Percentiles rank a stretch among this genome's conserved stretches.
Conservation (phyloP, 2,113 vertebrate species). For the Crotalus horridus region DNA sequence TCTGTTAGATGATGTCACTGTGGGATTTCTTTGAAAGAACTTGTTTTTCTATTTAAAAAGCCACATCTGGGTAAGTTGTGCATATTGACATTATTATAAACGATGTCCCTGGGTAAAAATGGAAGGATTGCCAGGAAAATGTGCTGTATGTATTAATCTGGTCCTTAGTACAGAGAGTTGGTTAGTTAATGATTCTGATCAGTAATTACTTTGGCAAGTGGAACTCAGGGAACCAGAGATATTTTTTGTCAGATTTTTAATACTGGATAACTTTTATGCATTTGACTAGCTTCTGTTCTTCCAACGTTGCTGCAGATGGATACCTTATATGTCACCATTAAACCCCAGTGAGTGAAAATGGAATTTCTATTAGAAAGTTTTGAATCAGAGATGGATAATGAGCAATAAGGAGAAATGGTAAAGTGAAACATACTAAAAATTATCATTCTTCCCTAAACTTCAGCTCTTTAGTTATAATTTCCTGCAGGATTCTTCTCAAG, state of each 20-base stretch:
- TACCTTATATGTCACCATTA: neutral
- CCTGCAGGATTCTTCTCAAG: neutral
- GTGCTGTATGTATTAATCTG: neutral
- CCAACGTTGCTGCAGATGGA: neutral
- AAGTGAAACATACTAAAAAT: neutral
- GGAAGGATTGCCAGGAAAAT: neutral
- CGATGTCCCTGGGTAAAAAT: neutral
- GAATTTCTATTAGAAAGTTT: neutral
- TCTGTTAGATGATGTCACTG: slow-evolving; percentile 58
- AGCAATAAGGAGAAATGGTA: neutral
- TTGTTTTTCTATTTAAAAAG: neutral
- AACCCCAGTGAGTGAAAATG: neutral
- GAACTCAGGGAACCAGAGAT: neutral
- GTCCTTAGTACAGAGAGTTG: neutral
- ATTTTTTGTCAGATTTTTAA: neutral
- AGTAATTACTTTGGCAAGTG: neutral
- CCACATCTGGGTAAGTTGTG: neutral
- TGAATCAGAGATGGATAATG: neutral
- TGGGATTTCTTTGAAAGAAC: slow-evolving; percentile 46
- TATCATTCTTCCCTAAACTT: neutral
- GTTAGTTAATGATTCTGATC: neutral
- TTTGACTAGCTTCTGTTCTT: neutral
- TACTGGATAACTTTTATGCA: neutral
- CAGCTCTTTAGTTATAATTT: neutral
- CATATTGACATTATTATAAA: neutral